Percentiles rank a stretch among this genome's conserved stretches.
Evolutionary conservation across 2,888 invertebrate species (phyloP).

Genomic region (Drosophila yooni): DNA sequence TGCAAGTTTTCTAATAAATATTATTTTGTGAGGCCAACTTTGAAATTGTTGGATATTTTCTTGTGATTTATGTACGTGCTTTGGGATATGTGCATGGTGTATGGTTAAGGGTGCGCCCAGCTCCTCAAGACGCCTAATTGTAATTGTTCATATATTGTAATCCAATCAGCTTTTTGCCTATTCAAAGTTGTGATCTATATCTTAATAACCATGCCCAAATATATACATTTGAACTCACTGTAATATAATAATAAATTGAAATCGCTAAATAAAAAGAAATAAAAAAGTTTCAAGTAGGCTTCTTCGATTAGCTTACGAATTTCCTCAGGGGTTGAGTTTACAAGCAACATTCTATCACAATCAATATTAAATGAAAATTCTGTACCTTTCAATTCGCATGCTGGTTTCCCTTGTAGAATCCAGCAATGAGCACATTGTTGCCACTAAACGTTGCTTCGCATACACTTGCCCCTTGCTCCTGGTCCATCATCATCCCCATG

Average conservation of each 20-base stretch:
- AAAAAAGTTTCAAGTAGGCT: not conserved
- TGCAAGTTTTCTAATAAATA: not conserved
- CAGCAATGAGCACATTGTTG: conserved; percentile 17
- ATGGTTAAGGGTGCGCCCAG: not conserved
- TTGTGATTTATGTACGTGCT: not conserved
- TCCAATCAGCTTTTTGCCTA: not conserved
- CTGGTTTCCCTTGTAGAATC: conserved; percentile 17
- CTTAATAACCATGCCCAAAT: not conserved
- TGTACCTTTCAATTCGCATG: conserved; percentile 31
- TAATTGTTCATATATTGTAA: not conserved
- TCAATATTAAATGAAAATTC: conserved; percentile 20
- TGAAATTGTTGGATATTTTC: not conserved
- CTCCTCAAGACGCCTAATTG: not conserved
- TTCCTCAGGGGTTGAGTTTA: not conserved
- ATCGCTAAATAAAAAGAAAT: not conserved
- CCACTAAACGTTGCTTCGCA: conserved; percentile 35
- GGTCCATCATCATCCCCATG: not conserved
- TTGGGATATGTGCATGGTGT: not conserved
- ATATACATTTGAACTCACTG: not conserved
- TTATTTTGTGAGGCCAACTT: not conserved
- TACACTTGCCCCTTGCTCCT: conserved; percentile 5
- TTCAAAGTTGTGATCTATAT: not conserved
- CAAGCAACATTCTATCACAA: conserved; percentile 1
- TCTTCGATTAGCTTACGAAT: not conserved
- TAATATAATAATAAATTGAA: not conserved